Evolutionary conservation across 2,797 vertebrate genomes (phyloP), one percentile per base, ranked within the genome.

Genomic region (Poeciliopsis gracilis): DNA sequence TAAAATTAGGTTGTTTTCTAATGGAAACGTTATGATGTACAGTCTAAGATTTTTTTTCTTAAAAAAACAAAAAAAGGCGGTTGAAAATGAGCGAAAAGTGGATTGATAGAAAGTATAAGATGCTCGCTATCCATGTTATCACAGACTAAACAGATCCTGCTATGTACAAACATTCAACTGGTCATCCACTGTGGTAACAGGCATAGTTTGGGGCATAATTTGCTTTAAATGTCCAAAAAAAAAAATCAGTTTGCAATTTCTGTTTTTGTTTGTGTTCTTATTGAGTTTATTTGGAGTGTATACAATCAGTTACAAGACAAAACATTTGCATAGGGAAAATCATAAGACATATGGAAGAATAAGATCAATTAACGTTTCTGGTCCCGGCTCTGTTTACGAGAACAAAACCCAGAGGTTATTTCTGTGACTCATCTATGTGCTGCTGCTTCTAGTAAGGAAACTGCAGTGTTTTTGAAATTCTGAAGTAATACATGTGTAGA

Each of bases 11-110:
- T 89, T 89, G 85, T 93, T 83, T 93, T 93, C 80, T 86, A 89
- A 92, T 91, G 88, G 84, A 87, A 92, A 89, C 84, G 80, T 93
- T 92, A 89, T 92, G 89, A 92, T 95, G 94, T 95, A 95, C 91
- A 95, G 93, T 94, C 92, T 94, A 94, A 95, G 93, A 87, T 92
- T 93, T 91, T 38, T 67, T 67, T 66, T 41, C 7, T 9, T 20
- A 10, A 53, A 53, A 53, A 51, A 61, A 9, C 23, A 51, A 61
- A 61, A 33, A 59, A 72, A 87, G 88, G 93, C 87, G 94, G 88
- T 91, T 93, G 72, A 93, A 92, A 89, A 81, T 91, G 87, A 80
- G 90, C 86, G 84, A 87, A 90, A 92, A 90, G 81, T 91, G 89
- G 81, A 91, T 87, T 83, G 87, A 91, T 91, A 91, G 90, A 87